Base-by-base conservation (phyloP, 2,113 vertebrate genomes). In the Gobiocypris rarus region DNA sequence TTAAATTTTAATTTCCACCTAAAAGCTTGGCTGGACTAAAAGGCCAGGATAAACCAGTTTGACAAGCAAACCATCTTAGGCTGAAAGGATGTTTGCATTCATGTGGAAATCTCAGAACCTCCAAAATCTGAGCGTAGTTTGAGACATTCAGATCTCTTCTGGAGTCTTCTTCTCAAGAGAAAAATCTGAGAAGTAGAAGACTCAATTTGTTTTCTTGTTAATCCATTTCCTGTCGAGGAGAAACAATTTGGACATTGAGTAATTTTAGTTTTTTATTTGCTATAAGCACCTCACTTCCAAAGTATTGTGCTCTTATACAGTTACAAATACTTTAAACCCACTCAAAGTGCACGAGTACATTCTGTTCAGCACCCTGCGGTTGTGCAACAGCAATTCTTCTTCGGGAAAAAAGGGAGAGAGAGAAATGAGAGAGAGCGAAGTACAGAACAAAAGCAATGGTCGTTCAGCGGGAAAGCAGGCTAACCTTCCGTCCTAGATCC, bases 361-460 rank as follows among this genome's bases (percentile, higher is more conserved):
- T 73, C 41, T 87, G 86, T 84, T 70, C 86, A 50, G 50, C 65
- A 31, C 24, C 43, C 22, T 76, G 82, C 19, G 52, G 61, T 74
- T 82, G 76, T 48, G 77, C 81, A 87, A 70, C 58, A 81, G 88
- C 48, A 50, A 74, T 65, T 83, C 76, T 65, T 70, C 85, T 82
- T 89, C 43, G 78, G 41, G 41, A 79, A 77, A 87, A 81, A 71
- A 50, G 11, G 59, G 54, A 58, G 19, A 75, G 50, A 56, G 28
- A 76, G 71, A 85, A 56, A 10, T 38, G 52, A 77, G 31, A 38
- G 26, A 76, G 70, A 85, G 79, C 52, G 58, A 41, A 48, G 31
- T 50, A 65, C 58, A 84, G 78, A 86, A 81, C 59, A 85, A 84
- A 81, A 81, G 76, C 56, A 61, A 45, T 59, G 22, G 75, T 61